Base-by-base conservation (phyloP, 2,113 vertebrate genomes). In the Nicator chloris region DNA sequence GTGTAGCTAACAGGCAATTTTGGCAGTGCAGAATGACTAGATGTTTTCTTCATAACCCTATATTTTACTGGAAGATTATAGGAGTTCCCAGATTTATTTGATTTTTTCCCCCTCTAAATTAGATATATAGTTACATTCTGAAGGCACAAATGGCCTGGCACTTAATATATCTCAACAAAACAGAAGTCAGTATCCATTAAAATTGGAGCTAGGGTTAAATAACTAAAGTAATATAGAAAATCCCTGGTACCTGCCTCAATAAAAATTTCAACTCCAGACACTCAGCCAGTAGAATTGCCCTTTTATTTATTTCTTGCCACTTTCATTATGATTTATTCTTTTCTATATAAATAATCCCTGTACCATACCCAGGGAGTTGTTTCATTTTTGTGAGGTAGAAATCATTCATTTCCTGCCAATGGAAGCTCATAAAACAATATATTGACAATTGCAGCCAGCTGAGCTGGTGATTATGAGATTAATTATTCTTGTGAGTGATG, bases 271-370 rank as follows among this genome's bases (percentile, higher is more conserved):
- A 8, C 33, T 86, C 60, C 22, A 86, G 45, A 63, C 16, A 59
- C 33, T 76, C 61, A 93, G 33, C 23, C 47, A 70, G 47, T 42
- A 90, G 77, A 92, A 82, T 28, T 72, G 26, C 19, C 33, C 26
- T 84, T 90, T 89, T 91, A 89, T 95, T 95, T 95, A 92, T 94
- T 91, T 94, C 50, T 76, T 96, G 69, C 28, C 61, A 65, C 54
- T 95, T 95, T 92, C 81, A 92, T 91, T 93, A 80, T 93, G 93
- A 95, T 97, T 96, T 92, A 94, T 96, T 95, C 63, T 91, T 89
- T 56, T 91, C 54, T 66, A 24, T 87, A 91, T 91, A 93, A 95
- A 93, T 95, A 93, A 95, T 70, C 63, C 35, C 44, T 49, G 13
- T 72, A 71, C 40, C 3, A 2, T 65, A 85, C 54, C n/a, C 14